Evolutionary conservation across 2,113 vertebrate species (phyloP), one percentile per base, ranked within the genome.

Genomic region (Cyprinodon brontotheroides): DNA sequence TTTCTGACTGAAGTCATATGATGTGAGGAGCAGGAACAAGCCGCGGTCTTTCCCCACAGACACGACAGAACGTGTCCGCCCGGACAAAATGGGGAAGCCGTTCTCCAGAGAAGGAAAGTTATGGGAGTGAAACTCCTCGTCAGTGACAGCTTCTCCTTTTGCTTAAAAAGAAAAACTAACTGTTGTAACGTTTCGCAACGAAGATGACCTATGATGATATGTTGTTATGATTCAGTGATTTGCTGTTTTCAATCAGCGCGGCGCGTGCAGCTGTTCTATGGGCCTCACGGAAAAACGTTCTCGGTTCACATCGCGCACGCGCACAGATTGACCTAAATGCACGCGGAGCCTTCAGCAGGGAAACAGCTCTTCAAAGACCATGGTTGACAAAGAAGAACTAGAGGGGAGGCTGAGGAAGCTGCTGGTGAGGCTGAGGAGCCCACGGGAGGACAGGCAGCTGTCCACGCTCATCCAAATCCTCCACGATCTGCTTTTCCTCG

Each of bases 401-500:
- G 92, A 94, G 11, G 94, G 95, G 59, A 90, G 88, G 64, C 79
- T 99, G 65, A 95, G 84, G 85, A 98, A 96, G 63, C 94, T 99
- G 14, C 67, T 97, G 14, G 97, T 97, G 61, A 92, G 97, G 57
- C 92, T 99, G 60, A 94, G 87, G 3, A 96, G 93, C n/a, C 87
- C 95, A 0, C 95, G 96, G 72, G 95, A 96, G 41, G 95, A 95
- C 70, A 93, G 95, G 15, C 95, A 95, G 36, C 68, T 96, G 45
- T 91, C 93, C 65, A 96, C 95, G 0, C 81, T 98, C 86, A 90
- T 96, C 9, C 98, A 98, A 67, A 97, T 95, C 76, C 87, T 98
- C 78, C 94, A 96, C 75, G 98, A 99, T 53, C 84, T 98, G 41
- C 92, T 96, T 65, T 93, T 94, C 85, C 91, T 97, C 77, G 94